Evolutionary conservation across 2,113 vertebrate genomes (phyloP), one percentile per base, ranked within the genome.

Genomic region (Empidonax traillii): DNA sequence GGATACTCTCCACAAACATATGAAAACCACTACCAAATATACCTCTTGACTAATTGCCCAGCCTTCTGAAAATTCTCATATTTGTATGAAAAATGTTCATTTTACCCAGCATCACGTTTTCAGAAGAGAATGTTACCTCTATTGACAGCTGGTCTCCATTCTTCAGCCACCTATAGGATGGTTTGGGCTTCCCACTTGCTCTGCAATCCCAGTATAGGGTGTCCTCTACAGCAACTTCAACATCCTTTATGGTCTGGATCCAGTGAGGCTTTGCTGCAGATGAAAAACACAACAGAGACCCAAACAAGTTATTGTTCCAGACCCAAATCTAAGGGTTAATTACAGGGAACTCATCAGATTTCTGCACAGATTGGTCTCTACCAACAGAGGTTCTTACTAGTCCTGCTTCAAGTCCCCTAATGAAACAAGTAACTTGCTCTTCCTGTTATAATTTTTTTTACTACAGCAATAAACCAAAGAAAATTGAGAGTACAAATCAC

Each of bases 81-180:
- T 25, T 58, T 39, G 33, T 6, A 62, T 1, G 18, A 47, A n/a
- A 3, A 20, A 0, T 9, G 14, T 21, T 43, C 5, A 53, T 35
- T 67, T 65, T 33, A 27, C 58, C 24, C 1, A 81, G 31, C 67
- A 68, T 1, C 30, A 20, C 6, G 13, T 12, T 89, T 56, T 7
- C 46, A 71, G 30, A 68, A 9, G 3, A 31, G 23, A 19, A 52
- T 0, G 41, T 91, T 98, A 99, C 99, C 99, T 99, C 98, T 27
- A 96, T 21, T 35, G 84, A 44, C 39, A 99, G 73, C 20, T 97
- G 97, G 22, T 98, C 98, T 76, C 99, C 99, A 28, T 99, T 98
- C 97, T 98, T 99, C 96, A 99, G 76, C 99, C 99, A 99, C 91
- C 98, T 98, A 89, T 99, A 99, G 1, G 99, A 99, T 1, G 99